Base-by-base conservation (phyloP, 2,888 invertebrate species). In the Axea sp. region DNA sequence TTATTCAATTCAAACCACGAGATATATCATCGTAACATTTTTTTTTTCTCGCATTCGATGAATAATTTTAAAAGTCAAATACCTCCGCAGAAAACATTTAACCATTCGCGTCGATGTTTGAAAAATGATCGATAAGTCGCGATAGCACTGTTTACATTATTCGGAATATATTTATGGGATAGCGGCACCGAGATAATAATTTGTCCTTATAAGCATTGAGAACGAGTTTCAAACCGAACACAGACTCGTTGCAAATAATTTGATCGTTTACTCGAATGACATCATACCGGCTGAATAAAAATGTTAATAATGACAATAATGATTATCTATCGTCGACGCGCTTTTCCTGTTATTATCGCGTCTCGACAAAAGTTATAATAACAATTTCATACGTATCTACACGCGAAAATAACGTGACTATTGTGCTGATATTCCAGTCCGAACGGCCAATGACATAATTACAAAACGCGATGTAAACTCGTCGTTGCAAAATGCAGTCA, bases 321-420 rank as follows among this genome's bases (percentile, higher is more conserved):
- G 41, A 57, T 49, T 71, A 72, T 64, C 57, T 72, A 31, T 49
- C 9, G 47, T 14, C 26, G 15, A 9, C 11, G 24, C 8, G 33
- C 37, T 39, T 17, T 24, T 55, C 47, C 24, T n/a, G 35, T 31
- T 49, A 17, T 43, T 73, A 73, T 73, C 67, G 55, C 41, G 17
- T 15, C 26, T 47, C 60, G 45, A 41, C 5, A 45, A 53, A 51
- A 37, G 47, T 60, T 51, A 41, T 26, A 17, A 64, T 43, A 59
- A 68, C 59, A 62, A 74, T 64, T 68, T 68, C 57, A 59, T 65
- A 43, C 51, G 17, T 53, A 64, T 74, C 39, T 51, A 26, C 73
- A 74, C 41, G 73, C 68, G 43, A 68, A 57, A 64, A 51, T 73
- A 68, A 64, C 68, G 59, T 68, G 68, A 73, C 73, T 59, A 24